Evolutionary conservation across 2,888 invertebrate species (phyloP), one percentile per base, ranked within the genome.

Genomic region (Drosophila tripunctata): DNA sequence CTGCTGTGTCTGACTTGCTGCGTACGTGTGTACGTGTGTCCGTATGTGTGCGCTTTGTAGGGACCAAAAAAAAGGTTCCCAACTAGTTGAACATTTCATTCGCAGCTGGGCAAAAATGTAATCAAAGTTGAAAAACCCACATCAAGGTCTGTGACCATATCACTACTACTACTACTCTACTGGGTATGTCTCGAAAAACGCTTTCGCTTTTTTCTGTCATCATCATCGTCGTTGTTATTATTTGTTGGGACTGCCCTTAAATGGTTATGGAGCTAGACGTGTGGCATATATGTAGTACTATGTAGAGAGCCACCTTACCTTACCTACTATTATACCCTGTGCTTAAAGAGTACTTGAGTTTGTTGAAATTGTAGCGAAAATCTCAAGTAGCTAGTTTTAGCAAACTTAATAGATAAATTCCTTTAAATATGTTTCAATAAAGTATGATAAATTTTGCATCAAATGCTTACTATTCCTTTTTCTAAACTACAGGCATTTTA

Each of bases 121-220:
- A n/a, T n/a, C 27, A n/a, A 33, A 76, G 83, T 87, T 83, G 83
- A 83, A 83, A 85, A 87, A 87, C 87, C 83, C 77, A 65, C 83
- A 58, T 62, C 83, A 83, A 83, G 83, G 83, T 87, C 87, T 75
- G n/a, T n/a, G n/a, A n/a, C n/a, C n/a, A n/a, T n/a, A n/a, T n/a
- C n/a, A n/a, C n/a, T n/a, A n/a, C n/a, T n/a, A n/a, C n/a, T n/a
- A n/a, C n/a, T n/a, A n/a, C n/a, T n/a, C n/a, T n/a, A n/a, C n/a
- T n/a, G n/a, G n/a, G n/a, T n/a, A 21, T 62, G 65, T 40, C 69
- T 68, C 51, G 68, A 61, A 82, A n/a, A 81, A 67, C 81, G 81
- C 81, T 82, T 87, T 87, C 82, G 87, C 86, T 87, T 82, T 82
- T 87, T 82, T 67, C 70, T 45, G 66, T 55, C 61, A 47, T 35